phyloP scores from a whole-genome alignment of 2,113 vertebrate genomes.

The Podiceps cristatus region DNA sequence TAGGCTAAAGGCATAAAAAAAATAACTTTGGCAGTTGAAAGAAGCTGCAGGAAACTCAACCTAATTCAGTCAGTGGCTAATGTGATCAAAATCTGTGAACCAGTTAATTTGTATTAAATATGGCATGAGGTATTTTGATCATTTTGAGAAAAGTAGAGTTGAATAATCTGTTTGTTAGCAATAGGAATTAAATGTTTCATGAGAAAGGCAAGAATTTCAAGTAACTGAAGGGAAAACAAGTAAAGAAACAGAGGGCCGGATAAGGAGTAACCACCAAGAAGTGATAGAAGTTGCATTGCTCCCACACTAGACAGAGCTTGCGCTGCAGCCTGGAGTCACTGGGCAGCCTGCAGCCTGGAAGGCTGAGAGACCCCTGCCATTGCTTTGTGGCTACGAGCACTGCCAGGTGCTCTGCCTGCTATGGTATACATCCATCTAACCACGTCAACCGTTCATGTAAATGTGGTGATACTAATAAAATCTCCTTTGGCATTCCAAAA shows the following conservation, averaged over 20 bases:
- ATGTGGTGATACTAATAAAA: background rate
- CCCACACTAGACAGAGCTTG: background rate
- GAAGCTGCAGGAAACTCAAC: slow-evolving; percentile 45
- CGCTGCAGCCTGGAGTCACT: background rate
- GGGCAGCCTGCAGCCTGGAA: background rate
- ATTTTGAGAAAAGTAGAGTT: background rate
- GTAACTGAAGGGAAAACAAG: background rate
- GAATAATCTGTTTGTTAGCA: background rate
- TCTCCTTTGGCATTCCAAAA: background rate
- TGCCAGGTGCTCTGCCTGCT: background rate
- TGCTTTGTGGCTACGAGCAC: background rate
- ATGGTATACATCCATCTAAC: background rate
- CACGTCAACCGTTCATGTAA: background rate
- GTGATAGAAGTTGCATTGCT: background rate
- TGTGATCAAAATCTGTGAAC: slow-evolving; percentile 50
- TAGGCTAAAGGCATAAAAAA: slow-evolving; percentile 52
- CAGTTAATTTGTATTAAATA: background rate
- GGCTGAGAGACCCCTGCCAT: background rate
- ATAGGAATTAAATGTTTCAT: background rate
- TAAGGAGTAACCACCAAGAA: background rate
- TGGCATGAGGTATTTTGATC: background rate
- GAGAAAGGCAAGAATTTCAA: background rate
- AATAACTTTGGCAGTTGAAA: slow-evolving; percentile 45
- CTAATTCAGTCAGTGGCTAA: slow-evolving; percentile 61
- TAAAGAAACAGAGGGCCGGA: background rate